Evolutionary conservation across 1,140 invertebrate genomes (phyloP), one percentile per base, ranked within the genome.

Genomic region (Zaprionus taronus): DNA sequence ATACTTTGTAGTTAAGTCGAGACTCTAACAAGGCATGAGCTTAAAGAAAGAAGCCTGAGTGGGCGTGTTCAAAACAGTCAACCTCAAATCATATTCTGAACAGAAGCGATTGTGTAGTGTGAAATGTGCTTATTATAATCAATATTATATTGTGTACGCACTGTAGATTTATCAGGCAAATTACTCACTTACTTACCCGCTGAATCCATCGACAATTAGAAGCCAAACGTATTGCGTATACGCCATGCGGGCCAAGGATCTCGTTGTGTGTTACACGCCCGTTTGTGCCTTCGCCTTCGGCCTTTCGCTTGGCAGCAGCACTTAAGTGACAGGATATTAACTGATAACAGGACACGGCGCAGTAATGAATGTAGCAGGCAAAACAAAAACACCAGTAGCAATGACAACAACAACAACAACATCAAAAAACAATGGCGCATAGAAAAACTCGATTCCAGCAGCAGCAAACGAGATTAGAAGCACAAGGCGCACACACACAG

Each of bases 241-340:
- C 60, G 67, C 53, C 47, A 71, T 61, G 72, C 53, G 51, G 58
- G 72, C 67, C 36, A 58, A 70, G 34, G 31, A 34, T 34, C 2
- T 34, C 31, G 31, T 11, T 20, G 67, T 61, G 44, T 64, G 38
- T 17, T 12, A 36, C 34, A 38, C 36, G 62, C 49, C 9, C 38
- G 14, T 41, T 41, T n/a, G 38, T 41, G 38, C 38, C 38, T n/a
- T 15, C 38, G 58, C 58, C 63, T 67, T 66, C 34, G 31, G 67
- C 44, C 44, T 55, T 57, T 22, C 49, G 58, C 53, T 24, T 53
- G 15, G 49, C 20, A 36, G 64, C 71, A 69, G 41, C 66, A 66
- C 65, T 80, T 73, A 80, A 80, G 70, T 77, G 79, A 77, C 79
- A 80, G 79, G 79, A 77, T 80, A 77, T 80, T 80, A 81, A 71